These are phyloP conservation scores for Smutsia temminckii DNA, from an alignment of 2,797 vertebrate genomes.

Conservation along the genomic window DNA sequence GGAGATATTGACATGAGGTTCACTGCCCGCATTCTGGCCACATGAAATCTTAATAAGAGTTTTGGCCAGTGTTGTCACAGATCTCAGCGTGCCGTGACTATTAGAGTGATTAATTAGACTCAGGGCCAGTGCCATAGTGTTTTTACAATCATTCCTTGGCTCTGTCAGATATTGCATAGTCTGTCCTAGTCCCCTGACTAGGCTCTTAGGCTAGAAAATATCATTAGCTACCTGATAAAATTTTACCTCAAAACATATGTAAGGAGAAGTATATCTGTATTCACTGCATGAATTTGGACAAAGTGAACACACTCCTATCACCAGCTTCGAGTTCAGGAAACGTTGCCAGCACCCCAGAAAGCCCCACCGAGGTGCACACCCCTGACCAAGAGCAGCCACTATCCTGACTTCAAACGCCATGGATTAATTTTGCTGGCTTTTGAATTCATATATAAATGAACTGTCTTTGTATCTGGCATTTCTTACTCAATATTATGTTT, in stretches of 20 bases:
- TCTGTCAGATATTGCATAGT: neutral
- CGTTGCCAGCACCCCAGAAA: neutral
- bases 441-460: neutral
- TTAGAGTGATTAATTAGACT: neutral
- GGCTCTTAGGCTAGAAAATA: neutral
- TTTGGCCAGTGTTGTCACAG: neutral
- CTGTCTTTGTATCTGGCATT: neutral
- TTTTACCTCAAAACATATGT: neutral
- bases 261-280: neutral
- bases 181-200: neutral
- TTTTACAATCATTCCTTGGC: neutral
- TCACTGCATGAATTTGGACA: neutral
- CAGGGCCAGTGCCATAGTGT: neutral
- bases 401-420: neutral
- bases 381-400: accelerated
- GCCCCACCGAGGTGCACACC: accelerated
- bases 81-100: neutral
- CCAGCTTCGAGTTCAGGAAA: neutral
- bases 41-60: neutral
- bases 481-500: neutral
- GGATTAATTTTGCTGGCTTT: neutral
- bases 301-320: neutral
- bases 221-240: neutral
- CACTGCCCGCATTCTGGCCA: neutral
- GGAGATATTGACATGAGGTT: neutral